Percentiles rank a stretch among this genome's conserved stretches.
phyloP scores from a whole-genome alignment of 2,797 vertebrate species.

The Gadopsis bispinosus region DNA sequence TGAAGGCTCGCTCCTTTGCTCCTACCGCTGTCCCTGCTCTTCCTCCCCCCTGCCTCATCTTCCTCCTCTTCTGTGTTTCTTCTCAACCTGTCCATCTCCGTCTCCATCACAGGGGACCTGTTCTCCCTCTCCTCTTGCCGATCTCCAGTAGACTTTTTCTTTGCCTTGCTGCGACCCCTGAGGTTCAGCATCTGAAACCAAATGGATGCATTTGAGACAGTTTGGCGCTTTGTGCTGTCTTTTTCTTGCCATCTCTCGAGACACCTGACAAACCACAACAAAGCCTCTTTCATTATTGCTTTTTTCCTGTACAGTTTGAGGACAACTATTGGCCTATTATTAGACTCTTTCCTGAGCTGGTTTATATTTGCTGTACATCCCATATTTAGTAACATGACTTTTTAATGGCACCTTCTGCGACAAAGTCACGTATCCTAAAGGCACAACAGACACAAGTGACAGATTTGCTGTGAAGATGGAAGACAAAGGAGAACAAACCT shows the following conservation, averaged over 20 bases:
- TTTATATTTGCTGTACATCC: conserved; percentile 72
- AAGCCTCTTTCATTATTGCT: conserved; percentile 69
- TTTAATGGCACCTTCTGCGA: conserved; percentile 63
- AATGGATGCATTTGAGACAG: conserved; percentile 68
- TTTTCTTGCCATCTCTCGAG: conserved; percentile 68
- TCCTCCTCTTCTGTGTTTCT: conserved; percentile 59
- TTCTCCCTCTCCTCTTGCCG: conserved; percentile 71
- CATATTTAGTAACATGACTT: conserved; percentile 76
- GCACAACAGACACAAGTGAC: conserved; percentile 63
- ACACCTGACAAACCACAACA: conserved; percentile 80
- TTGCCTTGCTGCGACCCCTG: conserved; percentile 81
- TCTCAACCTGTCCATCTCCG: conserved; percentile 75
- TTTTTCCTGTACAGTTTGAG: conserved; percentile 71
- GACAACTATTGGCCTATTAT: conserved; percentile 72
- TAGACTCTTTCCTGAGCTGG: conserved; percentile 60
- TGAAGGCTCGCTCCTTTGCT: conserved; percentile 46
- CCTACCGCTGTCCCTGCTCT: conserved; percentile 50
- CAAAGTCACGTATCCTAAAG: conserved; percentile 64
- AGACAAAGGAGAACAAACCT: conserved; percentile 84
- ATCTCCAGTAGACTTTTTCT: conserved; percentile 72
- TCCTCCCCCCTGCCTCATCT: conserved; percentile 47
- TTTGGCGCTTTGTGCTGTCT: conserved; percentile 59
- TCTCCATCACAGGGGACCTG: conserved; percentile 71
- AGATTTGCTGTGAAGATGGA: conserved; percentile 46
- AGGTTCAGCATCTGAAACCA: conserved; percentile 84